Base-by-base conservation (phyloP, 2,797 vertebrate genomes). In the Phrynocephalus guinanensis region DNA sequence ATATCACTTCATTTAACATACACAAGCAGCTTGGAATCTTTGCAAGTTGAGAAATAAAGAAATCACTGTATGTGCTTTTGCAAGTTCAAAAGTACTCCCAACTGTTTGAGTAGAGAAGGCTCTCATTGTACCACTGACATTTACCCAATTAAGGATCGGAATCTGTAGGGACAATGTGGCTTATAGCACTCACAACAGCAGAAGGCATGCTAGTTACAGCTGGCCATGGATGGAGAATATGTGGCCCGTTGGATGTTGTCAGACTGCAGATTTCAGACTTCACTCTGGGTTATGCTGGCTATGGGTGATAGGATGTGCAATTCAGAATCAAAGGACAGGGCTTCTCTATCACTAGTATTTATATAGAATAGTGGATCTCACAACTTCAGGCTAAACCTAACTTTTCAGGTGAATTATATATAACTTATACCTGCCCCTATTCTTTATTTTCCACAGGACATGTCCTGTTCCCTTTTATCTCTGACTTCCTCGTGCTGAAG, bases 61-160 rank as follows among this genome's bases (percentile, higher is more conserved):
- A 92, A 78, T 72, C 60, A 90, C 30, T 85, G 28, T 87, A 83
- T 44, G 30, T 91, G 33, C 89, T 93, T 92, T 86, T 84, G 5
- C 63, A 90, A 90, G 60, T 33, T 89, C 92, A 68, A 92, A 33
- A 92, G 83, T 75, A 88, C 16, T 91, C 92, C 38, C 78, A 91
- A 7, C 89, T 93, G 93, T 88, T 48, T 16, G 68, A 77, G n/a
- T 89, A 81, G 81, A 84, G 87, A 88, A 91, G 86, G 86, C 77
- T 52, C 89, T 91, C 83, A 88, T 73, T 75, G 87, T 83, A 89
- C 48, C 33, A 85, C 82, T 93, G 87, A 70, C 88, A 92, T 92
- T 95, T 93, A 88, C 83, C 82, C 89, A 66, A 90, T 83, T 75
- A 92, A 48, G 93, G 79, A 90, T 15, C 77, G 93, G 72, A 82